Evolutionary conservation across 1,140 invertebrate species (phyloP), one percentile per base, ranked within the genome.

Genomic region (Andrena cerasifolii): DNA sequence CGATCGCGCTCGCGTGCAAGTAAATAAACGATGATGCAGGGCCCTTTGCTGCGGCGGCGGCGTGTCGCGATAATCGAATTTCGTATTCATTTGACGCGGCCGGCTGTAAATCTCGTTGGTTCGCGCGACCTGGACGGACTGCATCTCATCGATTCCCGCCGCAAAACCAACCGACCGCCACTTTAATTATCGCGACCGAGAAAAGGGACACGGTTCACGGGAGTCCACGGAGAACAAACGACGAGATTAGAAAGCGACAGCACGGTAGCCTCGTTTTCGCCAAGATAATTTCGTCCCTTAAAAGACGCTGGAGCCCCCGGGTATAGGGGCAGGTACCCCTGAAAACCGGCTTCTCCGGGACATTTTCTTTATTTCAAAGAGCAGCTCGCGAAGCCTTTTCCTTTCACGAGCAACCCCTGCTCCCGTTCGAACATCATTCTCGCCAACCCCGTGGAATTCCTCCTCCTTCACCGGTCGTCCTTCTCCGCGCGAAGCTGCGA

Each of bases 21-120:
- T 58, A 68, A 76, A 68, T 59, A 76, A 76, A 58, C 67, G 67
- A 58, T 58, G 31, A 68, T 36, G 63, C 12, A 59, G 53, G 21
- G 0, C 43, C 33, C 53, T 59, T 58, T 40, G 51, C 54, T 26
- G 26, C 43, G 10, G 3, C 10, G n/a, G n/a, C 36, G 18, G 18
- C 12, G 28, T 24, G 8, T 40, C 63, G 53, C 53, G 73, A 59
- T 68, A 76, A 76, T 76, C 63, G 53, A 76, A 76, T 76, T 40
- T 24, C 43, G 31, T 40, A 36, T 24, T 67, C 67, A 75, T 67
- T 75, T 26, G 40, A 67, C 63, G 21, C 14, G 47, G n/a, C 18
- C 12, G 40, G 54, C 47, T 51, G 68, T 18, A 40, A 36, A 61
- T 61, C 51, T 56, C n/a, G 33, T 24, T 10, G n/a, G 51, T 21